phyloP scores from a whole-genome alignment of 2,888 invertebrate species.

The Eucera pruinosa region DNA sequence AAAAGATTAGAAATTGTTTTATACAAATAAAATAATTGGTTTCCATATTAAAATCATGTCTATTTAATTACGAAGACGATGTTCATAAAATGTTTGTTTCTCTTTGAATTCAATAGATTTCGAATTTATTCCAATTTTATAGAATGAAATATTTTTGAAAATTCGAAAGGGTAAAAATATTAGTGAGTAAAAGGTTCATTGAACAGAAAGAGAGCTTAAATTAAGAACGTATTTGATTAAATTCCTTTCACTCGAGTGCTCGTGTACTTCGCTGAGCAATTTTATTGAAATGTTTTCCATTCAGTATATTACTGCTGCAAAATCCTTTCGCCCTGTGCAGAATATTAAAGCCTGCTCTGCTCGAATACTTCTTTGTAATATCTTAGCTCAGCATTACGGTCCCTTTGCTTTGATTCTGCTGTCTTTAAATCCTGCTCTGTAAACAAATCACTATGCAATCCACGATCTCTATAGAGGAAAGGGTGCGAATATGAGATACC shows the following conservation, averaged over 20 bases:
- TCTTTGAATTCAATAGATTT: no score
- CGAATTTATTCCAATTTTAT: no score
- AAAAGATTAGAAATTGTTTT: no score
- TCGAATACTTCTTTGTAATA: conserved; percentile 24
- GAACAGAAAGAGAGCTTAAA: background rate
- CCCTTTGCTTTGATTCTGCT: background rate
- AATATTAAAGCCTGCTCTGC: conserved; percentile 21
- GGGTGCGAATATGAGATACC: no score
- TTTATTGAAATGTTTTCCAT: conserved; percentile 48
- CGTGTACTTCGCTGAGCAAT: conserved; percentile 20
- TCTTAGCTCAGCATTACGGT: background rate
- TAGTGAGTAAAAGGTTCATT: background rate
- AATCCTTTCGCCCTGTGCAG: conserved; percentile 8
- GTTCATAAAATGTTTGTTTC: no score
- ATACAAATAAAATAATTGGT: no score
- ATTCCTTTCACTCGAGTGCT: conserved; percentile 27
- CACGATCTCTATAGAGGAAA: no score
- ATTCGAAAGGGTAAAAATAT: background rate
- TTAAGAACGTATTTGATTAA: conserved; percentile 39
- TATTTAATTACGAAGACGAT: no score
- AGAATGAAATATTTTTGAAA: no score
- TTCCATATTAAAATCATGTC: no score
- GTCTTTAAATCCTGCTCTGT: background rate
- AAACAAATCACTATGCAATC: background rate
- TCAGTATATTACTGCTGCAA: conserved; percentile 23